These are phyloP conservation scores for Bradypus variegatus DNA, from an alignment of 2,797 vertebrate genomes.

Conservation along the genomic window DNA sequence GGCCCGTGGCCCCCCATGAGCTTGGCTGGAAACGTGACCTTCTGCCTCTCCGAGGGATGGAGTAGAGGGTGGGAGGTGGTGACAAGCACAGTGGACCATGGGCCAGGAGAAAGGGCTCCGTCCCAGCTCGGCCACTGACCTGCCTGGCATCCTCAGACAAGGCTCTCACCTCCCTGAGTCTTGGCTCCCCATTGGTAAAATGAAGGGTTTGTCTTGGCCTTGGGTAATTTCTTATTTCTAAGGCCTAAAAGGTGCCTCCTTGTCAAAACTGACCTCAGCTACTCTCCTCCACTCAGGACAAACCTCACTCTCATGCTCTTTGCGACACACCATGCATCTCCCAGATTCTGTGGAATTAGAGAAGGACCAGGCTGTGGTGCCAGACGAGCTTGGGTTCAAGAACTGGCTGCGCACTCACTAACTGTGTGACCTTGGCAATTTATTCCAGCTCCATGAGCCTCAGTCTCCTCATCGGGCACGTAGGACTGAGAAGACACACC, in stretches of 20 bases:
- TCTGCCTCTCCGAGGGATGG: background rate
- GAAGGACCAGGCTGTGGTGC: background rate
- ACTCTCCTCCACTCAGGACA: background rate
- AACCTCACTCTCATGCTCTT: background rate
- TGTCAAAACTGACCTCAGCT: background rate
- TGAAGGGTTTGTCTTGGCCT: background rate
- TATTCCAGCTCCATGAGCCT: background rate
- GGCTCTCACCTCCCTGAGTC: background rate
- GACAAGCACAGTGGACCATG: background rate
- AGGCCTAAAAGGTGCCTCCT: background rate
- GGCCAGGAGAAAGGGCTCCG: background rate
- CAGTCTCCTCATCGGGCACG: background rate
- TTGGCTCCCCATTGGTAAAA: background rate
- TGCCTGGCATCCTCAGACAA: background rate
- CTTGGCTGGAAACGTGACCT: background rate
- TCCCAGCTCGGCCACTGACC: background rate
- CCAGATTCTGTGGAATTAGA: background rate
- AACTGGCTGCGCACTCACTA: background rate
- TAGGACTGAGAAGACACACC: background rate
- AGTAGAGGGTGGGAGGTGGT: too few species aligned
- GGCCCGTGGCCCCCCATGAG: background rate
- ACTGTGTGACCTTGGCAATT: background rate
- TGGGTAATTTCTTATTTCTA: background rate
- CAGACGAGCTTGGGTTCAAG: background rate
- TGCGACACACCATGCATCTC: background rate